Evolutionary conservation across 2,113 vertebrate genomes (phyloP).

Genomic region (Gorsachius goisagi): DNA sequence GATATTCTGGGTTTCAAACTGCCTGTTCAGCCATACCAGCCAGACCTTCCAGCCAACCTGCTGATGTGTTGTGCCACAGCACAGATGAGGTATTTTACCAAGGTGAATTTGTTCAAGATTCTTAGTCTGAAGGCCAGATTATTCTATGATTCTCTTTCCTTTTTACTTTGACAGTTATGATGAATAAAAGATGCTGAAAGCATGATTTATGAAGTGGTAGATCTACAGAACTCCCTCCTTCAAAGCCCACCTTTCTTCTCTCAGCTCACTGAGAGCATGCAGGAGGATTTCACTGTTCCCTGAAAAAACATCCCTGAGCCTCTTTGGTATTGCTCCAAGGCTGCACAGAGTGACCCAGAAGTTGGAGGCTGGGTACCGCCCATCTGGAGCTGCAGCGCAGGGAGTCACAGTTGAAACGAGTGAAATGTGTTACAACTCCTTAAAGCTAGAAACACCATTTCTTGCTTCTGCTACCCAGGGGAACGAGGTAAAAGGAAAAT

Average conservation of each 20-base stretch:
- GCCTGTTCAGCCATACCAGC: not conserved
- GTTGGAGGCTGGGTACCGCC: not conserved
- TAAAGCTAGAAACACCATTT: not conserved
- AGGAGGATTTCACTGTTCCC: not conserved
- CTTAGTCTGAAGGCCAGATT: not conserved
- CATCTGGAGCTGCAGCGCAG: not conserved
- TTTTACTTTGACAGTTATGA: not conserved
- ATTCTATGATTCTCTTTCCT: not conserved
- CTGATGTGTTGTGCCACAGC: not conserved
- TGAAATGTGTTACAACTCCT: not conserved
- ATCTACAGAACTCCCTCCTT: conserved; percentile 6
- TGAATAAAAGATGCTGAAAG: conserved; percentile 32
- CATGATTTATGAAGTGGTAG: conserved; percentile 8
- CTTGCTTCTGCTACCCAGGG: not conserved
- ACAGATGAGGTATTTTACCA: not conserved
- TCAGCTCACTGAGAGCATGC: not conserved
- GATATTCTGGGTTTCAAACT: not conserved
- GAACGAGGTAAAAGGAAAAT: not conserved
- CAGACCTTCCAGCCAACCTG: not conserved
- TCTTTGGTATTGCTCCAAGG: not conserved
- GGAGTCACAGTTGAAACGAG: not conserved
- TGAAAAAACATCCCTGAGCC: not conserved
- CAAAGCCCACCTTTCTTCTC: conserved; percentile 11
- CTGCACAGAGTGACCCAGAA: not conserved
- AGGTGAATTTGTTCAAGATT: not conserved